Conservation (phyloP, 2,797 vertebrate genomes). For the Acipenser transmontanus region DNA sequence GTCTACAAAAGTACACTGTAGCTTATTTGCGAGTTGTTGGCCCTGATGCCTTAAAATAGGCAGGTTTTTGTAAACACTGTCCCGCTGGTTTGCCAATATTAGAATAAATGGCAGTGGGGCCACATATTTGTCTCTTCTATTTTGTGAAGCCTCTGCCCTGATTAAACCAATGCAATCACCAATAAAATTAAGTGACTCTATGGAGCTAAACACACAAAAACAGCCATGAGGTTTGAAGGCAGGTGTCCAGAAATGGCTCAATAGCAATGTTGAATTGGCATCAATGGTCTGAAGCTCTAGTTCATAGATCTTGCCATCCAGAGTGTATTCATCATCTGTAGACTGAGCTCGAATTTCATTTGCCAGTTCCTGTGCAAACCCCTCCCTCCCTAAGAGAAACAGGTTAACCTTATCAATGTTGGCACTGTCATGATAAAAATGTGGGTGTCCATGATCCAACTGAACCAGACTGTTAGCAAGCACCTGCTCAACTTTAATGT, state of each 20-base stretch:
- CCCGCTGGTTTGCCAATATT: constrained; percentile 92
- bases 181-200: constrained; percentile 91
- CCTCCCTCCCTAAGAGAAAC: constrained; percentile 93
- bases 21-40: constrained; percentile 93
- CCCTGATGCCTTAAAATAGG: constrained; percentile 95
- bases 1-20: constrained; percentile 97
- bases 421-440: constrained; percentile 87
- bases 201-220: constrained; percentile 96
- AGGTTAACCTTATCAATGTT: constrained; percentile 95
- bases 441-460: constrained; percentile 80
- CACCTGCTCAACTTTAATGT: constrained; percentile 93
- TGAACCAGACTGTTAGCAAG: constrained; percentile 87
- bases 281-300: constrained; percentile 90
- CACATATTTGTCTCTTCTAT: constrained; percentile 82
- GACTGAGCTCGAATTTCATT: constrained; percentile 97
- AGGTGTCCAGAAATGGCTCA: constrained; percentile 84
- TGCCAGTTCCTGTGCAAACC: constrained; percentile 88
- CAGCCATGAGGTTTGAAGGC: constrained; percentile 94
- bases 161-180: constrained; percentile 92
- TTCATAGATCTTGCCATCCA: constrained; percentile 97
- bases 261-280: constrained; percentile 84
- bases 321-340: constrained; percentile 94
- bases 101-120: constrained; percentile 87
- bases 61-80: constrained; percentile 86
- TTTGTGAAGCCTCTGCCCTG: constrained; percentile 83